phyloP scores from a whole-genome alignment of 2,888 invertebrate species.

The Cepaea hortensis region DNA sequence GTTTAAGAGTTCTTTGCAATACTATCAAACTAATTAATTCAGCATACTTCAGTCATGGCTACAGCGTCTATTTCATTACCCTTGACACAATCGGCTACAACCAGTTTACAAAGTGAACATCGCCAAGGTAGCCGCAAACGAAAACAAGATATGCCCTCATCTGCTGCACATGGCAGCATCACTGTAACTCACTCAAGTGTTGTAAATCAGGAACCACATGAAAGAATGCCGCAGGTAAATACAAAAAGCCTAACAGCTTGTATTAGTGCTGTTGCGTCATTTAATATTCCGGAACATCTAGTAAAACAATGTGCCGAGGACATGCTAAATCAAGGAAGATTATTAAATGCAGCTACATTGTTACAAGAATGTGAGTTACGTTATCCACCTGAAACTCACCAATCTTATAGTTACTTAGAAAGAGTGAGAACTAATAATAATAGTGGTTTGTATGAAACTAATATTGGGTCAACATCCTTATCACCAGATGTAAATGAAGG shows the following conservation, averaged over 20 bases:
- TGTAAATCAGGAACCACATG: background rate
- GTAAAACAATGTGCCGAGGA: constrained; percentile 6
- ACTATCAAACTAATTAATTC: no score
- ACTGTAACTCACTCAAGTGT: background rate
- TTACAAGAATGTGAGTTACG: constrained; percentile 7
- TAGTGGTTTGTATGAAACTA: background rate
- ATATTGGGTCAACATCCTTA: background rate
- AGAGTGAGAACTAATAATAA: background rate
- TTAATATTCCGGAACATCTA: constrained; percentile 11
- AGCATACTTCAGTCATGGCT: background rate
- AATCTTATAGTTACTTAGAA: background rate
- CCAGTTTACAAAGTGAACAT: background rate
- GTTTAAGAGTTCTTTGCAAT: no score
- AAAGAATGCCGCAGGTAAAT: background rate
- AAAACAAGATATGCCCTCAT: constrained; percentile 14
- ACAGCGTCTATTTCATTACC: background rate
- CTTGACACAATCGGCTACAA: background rate
- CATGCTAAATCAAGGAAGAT: background rate
- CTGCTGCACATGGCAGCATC: background rate
- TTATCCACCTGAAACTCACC: background rate
- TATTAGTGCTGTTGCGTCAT: background rate
- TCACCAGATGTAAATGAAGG: background rate
- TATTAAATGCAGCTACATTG: background rate
- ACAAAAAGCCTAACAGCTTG: background rate
- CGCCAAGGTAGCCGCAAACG: background rate